phyloP scores from a whole-genome alignment of 2,888 invertebrate genomes.

The Pristionchus japonicus region DNA sequence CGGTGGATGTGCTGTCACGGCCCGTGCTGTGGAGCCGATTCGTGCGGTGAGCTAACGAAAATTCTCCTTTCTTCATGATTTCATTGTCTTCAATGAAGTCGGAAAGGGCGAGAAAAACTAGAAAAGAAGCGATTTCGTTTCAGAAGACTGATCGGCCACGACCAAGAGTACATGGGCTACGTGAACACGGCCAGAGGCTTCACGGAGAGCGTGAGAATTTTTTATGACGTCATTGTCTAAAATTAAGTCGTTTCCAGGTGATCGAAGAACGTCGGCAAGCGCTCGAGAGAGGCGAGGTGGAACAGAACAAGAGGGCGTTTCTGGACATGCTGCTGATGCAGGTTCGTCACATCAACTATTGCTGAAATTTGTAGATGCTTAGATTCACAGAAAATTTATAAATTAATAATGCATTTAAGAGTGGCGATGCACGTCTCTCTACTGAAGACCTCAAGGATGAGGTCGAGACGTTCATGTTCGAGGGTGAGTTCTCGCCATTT shows the following conservation, averaged over 20 bases:
- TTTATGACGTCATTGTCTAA: neutral
- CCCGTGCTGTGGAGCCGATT: neutral
- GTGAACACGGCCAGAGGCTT: neutral
- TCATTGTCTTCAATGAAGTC: neutral
- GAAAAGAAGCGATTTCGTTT: neutral
- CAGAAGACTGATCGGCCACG: neutral
- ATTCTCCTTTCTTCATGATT: neutral
- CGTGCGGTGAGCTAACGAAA: neutral
- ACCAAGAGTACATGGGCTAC: neutral
- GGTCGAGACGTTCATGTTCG: constrained; percentile 45
- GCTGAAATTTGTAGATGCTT: no score
- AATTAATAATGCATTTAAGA: neutral
- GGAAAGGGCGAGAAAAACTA: no score
- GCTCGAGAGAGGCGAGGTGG: constrained; percentile 19
- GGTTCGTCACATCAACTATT: neutral
- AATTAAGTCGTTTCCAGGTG: neutral
- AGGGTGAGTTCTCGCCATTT: neutral
- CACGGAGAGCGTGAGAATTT: neutral
- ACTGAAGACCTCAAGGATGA: constrained; percentile 13
- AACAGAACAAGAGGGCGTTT: constrained; percentile 34
- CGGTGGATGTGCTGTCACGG: neutral
- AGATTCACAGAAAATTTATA: no score
- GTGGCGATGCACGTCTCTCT: neutral
- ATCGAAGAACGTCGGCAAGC: neutral
- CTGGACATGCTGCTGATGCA: constrained; percentile 18